Conservation (phyloP, 1,140 invertebrate genomes). For the Drosophila murphyi region DNA sequence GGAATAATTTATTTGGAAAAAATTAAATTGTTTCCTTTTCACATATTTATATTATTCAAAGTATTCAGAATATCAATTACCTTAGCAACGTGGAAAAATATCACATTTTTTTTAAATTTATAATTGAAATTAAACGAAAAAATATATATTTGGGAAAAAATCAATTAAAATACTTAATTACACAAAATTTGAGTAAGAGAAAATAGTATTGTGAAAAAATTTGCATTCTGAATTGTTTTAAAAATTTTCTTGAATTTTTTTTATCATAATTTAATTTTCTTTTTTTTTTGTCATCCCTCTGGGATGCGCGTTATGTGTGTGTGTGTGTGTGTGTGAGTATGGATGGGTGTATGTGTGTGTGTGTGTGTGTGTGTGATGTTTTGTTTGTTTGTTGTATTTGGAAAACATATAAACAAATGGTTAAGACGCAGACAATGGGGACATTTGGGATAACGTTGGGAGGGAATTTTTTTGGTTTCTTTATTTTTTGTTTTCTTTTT, state of each 20-base stretch:
- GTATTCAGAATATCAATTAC: conserved; percentile 37
- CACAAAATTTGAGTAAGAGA: conserved; percentile 29
- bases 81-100: conserved; percentile 59
- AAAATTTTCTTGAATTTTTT: conserved; percentile 61
- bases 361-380: conserved; percentile 16
- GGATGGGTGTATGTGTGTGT: conserved; percentile 42
- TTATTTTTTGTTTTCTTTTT: conserved; percentile 22
- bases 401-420: conserved; percentile 85
- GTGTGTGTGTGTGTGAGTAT: conserved; percentile 45
- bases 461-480: conserved; percentile 45
- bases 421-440: conserved; percentile 87
- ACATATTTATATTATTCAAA: conserved; percentile 10
- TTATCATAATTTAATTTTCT: conserved; percentile 28
- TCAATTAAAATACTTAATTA: conserved; percentile 34
- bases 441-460: conserved; percentile 84
- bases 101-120: conserved; percentile 51
- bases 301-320: conserved; percentile 45
- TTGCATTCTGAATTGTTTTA: conserved; percentile 74
- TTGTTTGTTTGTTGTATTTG: conserved; percentile 68
- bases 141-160: conserved; percentile 28
- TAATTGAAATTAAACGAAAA: conserved; percentile 29
- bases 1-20: too few relatives aligned
- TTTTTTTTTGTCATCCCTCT: conserved; percentile 45
- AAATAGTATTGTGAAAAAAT: conserved; percentile 43
- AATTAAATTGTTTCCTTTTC: neutral